A percentile compares a stretch with the other conserved stretches of the same genome.
phyloP scores from a whole-genome alignment of 2,888 invertebrate genomes.

The Hydraecia micacea region DNA sequence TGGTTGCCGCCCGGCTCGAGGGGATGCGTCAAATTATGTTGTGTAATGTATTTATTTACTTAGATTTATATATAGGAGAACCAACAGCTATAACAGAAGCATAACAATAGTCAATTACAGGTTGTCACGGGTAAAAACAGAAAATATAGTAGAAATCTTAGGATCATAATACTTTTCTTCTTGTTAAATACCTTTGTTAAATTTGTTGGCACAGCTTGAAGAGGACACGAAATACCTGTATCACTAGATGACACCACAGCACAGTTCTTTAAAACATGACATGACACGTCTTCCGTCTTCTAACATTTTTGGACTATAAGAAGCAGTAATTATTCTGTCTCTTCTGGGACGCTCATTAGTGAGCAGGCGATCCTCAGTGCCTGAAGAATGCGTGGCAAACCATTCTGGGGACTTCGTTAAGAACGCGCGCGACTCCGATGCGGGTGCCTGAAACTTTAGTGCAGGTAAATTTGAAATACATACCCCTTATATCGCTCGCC shows the following conservation, averaged over 20 bases:
- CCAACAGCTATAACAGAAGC: too few relatives aligned
- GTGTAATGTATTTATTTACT: slow-evolving; percentile 79
- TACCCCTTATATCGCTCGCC: slow-evolving; percentile 47
- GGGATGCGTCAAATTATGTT: slow-evolving; percentile 73
- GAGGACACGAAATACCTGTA: not conserved
- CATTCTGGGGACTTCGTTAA: not conserved
- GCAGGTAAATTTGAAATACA: not conserved
- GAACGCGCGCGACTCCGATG: not conserved
- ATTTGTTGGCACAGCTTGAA: too few relatives aligned
- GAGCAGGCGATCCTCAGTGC: not conserved
- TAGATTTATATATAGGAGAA: too few relatives aligned
- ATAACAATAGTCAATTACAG: too few relatives aligned
- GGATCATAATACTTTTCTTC: too few relatives aligned
- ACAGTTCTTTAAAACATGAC: too few relatives aligned
- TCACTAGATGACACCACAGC: not conserved
- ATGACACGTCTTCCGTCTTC: too few relatives aligned
- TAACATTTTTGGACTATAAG: not conserved
- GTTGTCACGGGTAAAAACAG: too few relatives aligned
- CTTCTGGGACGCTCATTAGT: not conserved
- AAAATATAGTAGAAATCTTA: too few relatives aligned
- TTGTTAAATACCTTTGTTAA: too few relatives aligned
- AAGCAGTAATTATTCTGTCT: not conserved
- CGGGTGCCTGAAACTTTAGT: not conserved
- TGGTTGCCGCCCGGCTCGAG: slow-evolving; percentile 41
- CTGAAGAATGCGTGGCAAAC: not conserved